Evolutionary conservation across 2,797 vertebrate genomes (phyloP), one percentile per base, ranked within the genome.

Genomic region (Takifugu ocellatus): DNA sequence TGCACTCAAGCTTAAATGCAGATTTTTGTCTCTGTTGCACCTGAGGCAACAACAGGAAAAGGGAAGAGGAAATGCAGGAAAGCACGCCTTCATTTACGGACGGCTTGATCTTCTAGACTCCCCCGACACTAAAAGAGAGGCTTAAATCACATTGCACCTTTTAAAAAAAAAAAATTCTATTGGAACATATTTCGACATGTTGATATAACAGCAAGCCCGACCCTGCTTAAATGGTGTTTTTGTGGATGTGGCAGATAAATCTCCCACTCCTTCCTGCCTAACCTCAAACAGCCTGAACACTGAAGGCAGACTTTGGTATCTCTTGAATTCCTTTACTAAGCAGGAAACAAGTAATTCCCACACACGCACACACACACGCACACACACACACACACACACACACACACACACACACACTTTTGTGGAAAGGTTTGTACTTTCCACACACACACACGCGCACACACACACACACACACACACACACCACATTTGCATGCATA

Each of bases 281-380:
- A 59, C 49, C 5, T 58, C 27, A 11, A 14, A 29, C 54, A 15
- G 39, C 25, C 25, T 54, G 21, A 21, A 21, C 21, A 21, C 21
- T 21, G 21, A 21, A 21, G 21, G 21, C 21, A 21, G 21, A 21
- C 5, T 16, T 21, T 45, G 52, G 6, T 55, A 53, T 12, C 16
- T 45, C 48, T 63, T 47, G 8, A 24, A 59, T 51, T n/a, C 59
- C 29, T 72, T 72, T 51, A 36, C 43, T 17, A 17, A 16, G 6
- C 15, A 45, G 43, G 43, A 45, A 45, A 17, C n/a, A 45, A 5
- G 6, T 45, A 8, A 33, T 33, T 33, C 33, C 1, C 5, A 55
- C 54, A 31, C 21, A 46, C 14, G 16, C n/a, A 15, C 5, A 42
- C 44, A 51, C 54, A 39, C 52, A 46, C 26, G 26, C 8, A 42